Percentiles rank a stretch among this genome's conserved stretches.
Evolutionary conservation across 2,888 invertebrate species (phyloP).

Genomic region (Liopterus haemorrhoidalis): DNA sequence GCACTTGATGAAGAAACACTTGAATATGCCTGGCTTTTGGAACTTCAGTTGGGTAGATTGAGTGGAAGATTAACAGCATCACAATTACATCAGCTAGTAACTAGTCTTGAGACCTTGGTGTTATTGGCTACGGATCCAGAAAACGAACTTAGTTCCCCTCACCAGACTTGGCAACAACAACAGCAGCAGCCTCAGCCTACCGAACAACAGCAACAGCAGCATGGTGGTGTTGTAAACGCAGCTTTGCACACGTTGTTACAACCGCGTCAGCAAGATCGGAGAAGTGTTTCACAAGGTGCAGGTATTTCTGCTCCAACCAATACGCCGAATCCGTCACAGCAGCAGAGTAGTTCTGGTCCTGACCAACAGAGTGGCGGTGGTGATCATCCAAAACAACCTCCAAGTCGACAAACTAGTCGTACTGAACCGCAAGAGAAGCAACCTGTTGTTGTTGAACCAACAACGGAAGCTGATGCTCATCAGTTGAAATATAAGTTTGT

Average conservation of each 20-base stretch:
- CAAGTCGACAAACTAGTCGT: constrained; percentile 11
- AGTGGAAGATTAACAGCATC: constrained; percentile 86
- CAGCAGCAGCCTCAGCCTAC: constrained; percentile 70
- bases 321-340: constrained; percentile 17
- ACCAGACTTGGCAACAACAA: constrained; percentile 69
- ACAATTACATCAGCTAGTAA: constrained; percentile 80
- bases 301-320: constrained; percentile 30
- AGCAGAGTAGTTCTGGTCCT: background rate
- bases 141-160: constrained; percentile 81
- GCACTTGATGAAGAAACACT: constrained; percentile 88
- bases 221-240: too few relatives aligned
- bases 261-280: constrained; percentile 31
- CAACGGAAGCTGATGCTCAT: constrained; percentile 35
- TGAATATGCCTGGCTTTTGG: constrained; percentile 96
- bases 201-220: constrained; percentile 36
- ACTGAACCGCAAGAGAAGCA: background rate
- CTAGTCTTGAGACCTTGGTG: constrained; percentile 82
- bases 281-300: constrained; percentile 32
- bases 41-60: constrained; percentile 88
- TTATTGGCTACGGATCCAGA: constrained; percentile 82
- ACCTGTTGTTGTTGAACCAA: background rate
- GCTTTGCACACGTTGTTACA: constrained; percentile 16
- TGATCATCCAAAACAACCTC: constrained; percentile 28
- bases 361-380: constrained; percentile 7
- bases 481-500: constrained; percentile 87